Evolutionary conservation across 2,797 vertebrate genomes (phyloP).

Genomic region (Syngnathus acus): DNA sequence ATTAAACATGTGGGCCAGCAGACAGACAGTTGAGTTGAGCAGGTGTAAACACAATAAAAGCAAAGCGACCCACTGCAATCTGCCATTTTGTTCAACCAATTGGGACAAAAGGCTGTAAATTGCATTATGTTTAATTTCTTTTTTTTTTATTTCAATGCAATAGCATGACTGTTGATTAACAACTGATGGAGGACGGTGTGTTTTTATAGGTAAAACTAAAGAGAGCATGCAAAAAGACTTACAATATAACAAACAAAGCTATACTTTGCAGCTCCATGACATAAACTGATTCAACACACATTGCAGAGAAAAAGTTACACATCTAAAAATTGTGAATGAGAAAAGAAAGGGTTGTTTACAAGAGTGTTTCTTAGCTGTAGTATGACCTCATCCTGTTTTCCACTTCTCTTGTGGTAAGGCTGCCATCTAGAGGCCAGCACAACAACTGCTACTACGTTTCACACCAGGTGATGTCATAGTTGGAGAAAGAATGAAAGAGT

Average conservation of each 20-base stretch:
- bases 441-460: constrained; percentile 51
- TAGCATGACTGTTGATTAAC: background rate
- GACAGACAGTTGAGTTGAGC: constrained; percentile 13
- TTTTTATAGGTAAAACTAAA: background rate
- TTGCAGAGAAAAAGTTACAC: background rate
- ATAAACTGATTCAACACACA: background rate
- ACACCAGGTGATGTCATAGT: constrained; percentile 64
- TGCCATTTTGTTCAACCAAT: constrained; percentile 10
- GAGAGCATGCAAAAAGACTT: background rate
- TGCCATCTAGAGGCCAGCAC: constrained; percentile 45
- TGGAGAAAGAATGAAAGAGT: constrained; percentile 45
- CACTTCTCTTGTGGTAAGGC: constrained; percentile 27
- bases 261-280: background rate
- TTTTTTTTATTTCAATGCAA: background rate
- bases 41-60: constrained; percentile 7
- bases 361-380: constrained; percentile 32
- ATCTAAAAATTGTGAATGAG: constrained; percentile 42
- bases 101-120: background rate
- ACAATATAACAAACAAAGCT: background rate
- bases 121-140: background rate
- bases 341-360: constrained; percentile 3
- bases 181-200: background rate
- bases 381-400: constrained; percentile 56
- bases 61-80: constrained; percentile 8
- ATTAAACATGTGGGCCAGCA: background rate